These are phyloP conservation scores for Arizona elegans DNA, from an alignment of 2,113 vertebrate genomes.

Conservation along the genomic window DNA sequence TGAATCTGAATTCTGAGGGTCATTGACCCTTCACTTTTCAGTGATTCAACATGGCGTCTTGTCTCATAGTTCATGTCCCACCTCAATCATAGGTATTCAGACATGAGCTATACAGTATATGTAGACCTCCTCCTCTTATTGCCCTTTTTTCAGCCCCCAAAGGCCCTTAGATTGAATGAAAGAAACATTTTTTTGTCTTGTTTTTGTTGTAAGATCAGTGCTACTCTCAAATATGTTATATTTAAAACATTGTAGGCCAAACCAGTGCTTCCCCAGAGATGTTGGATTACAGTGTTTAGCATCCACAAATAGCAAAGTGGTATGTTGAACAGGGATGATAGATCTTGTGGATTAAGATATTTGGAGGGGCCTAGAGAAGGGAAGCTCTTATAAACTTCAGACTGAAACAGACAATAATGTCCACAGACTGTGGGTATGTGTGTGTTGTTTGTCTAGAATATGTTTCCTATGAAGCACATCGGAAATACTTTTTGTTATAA, in stretches of 20 bases:
- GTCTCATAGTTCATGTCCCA: not conserved
- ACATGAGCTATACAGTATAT: not conserved
- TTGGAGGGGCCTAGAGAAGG: not conserved
- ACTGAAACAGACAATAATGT: not conserved
- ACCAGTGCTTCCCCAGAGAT: not conserved
- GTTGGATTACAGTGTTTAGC: not conserved
- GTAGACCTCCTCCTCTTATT: not conserved
- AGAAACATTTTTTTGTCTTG: not conserved
- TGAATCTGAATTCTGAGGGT: not conserved
- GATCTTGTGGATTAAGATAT: not conserved
- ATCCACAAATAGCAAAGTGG: not conserved
- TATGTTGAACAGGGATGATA: not conserved
- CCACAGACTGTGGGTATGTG: not conserved
- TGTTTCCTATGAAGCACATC: not conserved
- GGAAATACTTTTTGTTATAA: not conserved
- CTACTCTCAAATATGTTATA: not conserved
- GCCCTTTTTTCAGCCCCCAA: not conserved
- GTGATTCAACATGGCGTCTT: not conserved
- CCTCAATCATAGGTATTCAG: not conserved
- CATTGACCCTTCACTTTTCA: not conserved
- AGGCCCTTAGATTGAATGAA: not conserved
- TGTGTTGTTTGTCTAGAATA: not conserved
- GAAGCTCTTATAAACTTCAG: not conserved
- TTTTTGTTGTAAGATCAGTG: not conserved
- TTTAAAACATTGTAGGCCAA: not conserved